These are phyloP conservation scores for Brachyhypopomus gauderio DNA, from an alignment of 2,113 vertebrate species.

Conservation along the genomic window DNA sequence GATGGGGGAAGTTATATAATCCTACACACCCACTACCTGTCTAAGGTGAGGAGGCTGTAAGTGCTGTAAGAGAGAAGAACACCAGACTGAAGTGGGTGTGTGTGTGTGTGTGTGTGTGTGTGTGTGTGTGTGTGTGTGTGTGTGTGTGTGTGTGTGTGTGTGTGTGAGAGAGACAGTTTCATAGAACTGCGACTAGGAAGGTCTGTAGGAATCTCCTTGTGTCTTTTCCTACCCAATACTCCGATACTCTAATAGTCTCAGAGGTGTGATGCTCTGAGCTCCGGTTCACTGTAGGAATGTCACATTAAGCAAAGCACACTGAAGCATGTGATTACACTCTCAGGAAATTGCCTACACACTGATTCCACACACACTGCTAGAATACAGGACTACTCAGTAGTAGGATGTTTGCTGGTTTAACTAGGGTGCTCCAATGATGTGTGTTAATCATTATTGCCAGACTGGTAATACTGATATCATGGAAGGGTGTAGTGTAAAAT, in stretches of 20 bases:
- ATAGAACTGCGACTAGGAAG: neutral
- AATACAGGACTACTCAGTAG: conserved; percentile 35
- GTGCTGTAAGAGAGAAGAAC: neutral
- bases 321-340: conserved; percentile 51
- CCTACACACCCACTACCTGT: neutral
- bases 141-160: too few relatives aligned
- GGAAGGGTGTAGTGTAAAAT: too few relatives aligned
- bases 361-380: conserved; percentile 43
- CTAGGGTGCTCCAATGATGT: too few relatives aligned
- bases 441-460: too few relatives aligned
- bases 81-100: neutral
- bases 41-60: neutral
- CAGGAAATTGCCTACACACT: conserved; percentile 47
- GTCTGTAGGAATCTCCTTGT: conserved; percentile 7
- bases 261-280: conserved; percentile 24
- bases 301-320: conserved; percentile 41
- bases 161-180: neutral
- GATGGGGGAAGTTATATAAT: neutral
- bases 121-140: neutral
- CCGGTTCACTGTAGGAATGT: conserved; percentile 42
- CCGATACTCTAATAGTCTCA: conserved; percentile 19
- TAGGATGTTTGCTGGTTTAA: conserved; percentile 17
- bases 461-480: too few relatives aligned
- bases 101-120: conserved; percentile 10
- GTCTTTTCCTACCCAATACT: conserved; percentile 32